phyloP scores from a whole-genome alignment of 2,888 invertebrate species.

The Vannuccia rotundouncinata region DNA sequence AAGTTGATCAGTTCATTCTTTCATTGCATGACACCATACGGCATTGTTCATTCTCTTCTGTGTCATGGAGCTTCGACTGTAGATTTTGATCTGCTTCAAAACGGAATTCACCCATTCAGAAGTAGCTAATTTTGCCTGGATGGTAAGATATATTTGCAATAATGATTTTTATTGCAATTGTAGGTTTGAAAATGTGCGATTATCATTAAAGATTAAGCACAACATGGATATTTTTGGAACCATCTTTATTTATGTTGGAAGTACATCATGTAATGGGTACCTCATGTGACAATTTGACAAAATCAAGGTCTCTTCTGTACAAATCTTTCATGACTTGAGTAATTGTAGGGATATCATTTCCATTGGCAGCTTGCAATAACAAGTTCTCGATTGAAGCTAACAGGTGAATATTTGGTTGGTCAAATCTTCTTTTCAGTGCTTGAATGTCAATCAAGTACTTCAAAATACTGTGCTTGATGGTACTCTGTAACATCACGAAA shows the following conservation, averaged over 20 bases:
- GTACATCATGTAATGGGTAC: neutral
- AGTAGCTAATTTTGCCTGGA: neutral
- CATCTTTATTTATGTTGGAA: neutral
- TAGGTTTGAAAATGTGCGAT: neutral
- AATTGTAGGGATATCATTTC: neutral
- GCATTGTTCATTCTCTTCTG: neutral
- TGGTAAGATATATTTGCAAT: neutral
- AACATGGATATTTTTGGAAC: neutral
- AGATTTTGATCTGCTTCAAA: neutral
- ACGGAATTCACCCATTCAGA: neutral
- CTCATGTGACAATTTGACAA: neutral
- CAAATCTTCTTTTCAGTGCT: neutral
- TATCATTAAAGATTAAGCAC: neutral
- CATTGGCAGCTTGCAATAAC: neutral
- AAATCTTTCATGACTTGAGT: neutral
- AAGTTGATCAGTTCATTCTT: neutral
- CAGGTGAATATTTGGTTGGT: neutral
- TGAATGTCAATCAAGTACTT: neutral
- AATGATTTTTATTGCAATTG: neutral
- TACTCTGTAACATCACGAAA: neutral
- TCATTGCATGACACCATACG: neutral
- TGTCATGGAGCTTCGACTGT: neutral
- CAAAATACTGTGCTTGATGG: neutral
- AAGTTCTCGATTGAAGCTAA: neutral
- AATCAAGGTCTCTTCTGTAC: neutral